Conservation (phyloP, 2,888 invertebrate species). For the Deilephila elpenor region DNA sequence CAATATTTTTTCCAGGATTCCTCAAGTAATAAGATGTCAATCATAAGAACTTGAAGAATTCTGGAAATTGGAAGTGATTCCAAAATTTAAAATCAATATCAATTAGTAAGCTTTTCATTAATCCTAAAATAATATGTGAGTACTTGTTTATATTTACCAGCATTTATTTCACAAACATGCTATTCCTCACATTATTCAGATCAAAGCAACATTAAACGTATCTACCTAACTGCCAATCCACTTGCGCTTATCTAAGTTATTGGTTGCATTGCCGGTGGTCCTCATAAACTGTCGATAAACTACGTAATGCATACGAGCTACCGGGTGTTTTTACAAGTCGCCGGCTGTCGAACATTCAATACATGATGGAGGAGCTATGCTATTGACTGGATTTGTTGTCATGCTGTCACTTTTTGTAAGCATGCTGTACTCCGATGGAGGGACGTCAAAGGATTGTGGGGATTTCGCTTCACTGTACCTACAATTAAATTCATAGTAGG, state of each 20-base stretch:
- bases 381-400: not conserved
- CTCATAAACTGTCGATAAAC: slow-evolving; percentile 14
- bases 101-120: too few relatives aligned
- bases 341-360: not conserved
- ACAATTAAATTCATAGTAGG: not conserved
- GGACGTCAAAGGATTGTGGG: not conserved
- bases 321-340: slow-evolving; percentile 7
- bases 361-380: not conserved
- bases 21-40: too few relatives aligned
- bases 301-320: slow-evolving; percentile 9
- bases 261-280: not conserved
- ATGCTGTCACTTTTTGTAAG: not conserved
- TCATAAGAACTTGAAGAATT: too few relatives aligned
- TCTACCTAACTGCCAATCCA: not conserved
- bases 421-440: not conserved
- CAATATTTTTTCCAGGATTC: too few relatives aligned
- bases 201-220: not conserved
- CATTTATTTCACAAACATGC: not conserved
- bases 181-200: not conserved
- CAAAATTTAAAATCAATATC: too few relatives aligned
- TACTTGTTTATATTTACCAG: too few relatives aligned
- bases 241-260: slow-evolving; percentile 5
- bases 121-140: too few relatives aligned
- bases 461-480: not conserved
- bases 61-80: too few relatives aligned